These are phyloP conservation scores for Triplophysa tibetana DNA, from an alignment of 2,113 vertebrate genomes.

Conservation along the genomic window DNA sequence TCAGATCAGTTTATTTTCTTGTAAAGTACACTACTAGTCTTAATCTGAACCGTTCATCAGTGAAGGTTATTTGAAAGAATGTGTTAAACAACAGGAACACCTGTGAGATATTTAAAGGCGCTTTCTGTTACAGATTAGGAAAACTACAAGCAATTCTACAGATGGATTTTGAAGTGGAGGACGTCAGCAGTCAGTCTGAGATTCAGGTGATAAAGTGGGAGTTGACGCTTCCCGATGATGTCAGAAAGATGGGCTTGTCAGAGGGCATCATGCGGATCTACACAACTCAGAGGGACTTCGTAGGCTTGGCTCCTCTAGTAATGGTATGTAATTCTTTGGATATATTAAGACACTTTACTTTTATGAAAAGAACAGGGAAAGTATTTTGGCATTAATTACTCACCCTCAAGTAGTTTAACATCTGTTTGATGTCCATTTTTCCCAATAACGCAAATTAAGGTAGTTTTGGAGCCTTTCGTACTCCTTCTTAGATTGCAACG, in stretches of 20 bases:
- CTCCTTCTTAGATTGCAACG: too few relatives aligned
- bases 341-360: background rate
- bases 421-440: too few relatives aligned
- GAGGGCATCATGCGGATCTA: slow-evolving; percentile 88
- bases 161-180: slow-evolving; percentile 87
- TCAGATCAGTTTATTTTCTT: too few relatives aligned
- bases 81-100: too few relatives aligned
- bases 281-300: slow-evolving; percentile 84
- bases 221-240: slow-evolving; percentile 80
- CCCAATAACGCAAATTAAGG: too few relatives aligned
- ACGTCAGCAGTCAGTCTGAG: slow-evolving; percentile 72
- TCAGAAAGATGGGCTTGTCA: slow-evolving; percentile 64
- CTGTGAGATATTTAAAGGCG: background rate
- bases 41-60: too few relatives aligned
- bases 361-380: background rate
- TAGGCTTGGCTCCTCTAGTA: slow-evolving; percentile 84
- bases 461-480: too few relatives aligned
- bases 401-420: too few relatives aligned
- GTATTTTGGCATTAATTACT: too few relatives aligned
- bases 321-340: slow-evolving; percentile 79
- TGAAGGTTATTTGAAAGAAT: too few relatives aligned
- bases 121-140: slow-evolving; percentile 58
- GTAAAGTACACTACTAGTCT: too few relatives aligned
- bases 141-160: slow-evolving; percentile 85
- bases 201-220: slow-evolving; percentile 91